Conservation (phyloP, 2,113 vertebrate species). For the Triplophysa tibetana region DNA sequence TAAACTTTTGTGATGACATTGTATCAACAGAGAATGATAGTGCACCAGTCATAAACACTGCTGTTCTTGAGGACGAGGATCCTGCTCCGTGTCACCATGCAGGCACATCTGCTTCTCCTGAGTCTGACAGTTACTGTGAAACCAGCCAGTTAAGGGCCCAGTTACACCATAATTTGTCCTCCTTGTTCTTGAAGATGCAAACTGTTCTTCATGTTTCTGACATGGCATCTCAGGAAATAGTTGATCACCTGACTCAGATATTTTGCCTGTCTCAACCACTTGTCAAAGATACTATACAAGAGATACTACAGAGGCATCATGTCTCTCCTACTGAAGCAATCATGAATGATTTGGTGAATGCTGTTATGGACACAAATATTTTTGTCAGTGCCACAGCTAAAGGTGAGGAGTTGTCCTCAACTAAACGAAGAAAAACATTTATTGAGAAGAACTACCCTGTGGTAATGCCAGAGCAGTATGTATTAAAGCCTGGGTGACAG, state of each 20-base stretch:
- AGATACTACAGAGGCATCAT: conserved; percentile 22
- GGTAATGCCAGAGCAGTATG: conserved; percentile 24
- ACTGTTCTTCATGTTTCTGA: conserved; percentile 38
- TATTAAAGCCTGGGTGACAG: conserved; percentile 15
- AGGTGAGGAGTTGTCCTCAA: conserved; percentile 23
- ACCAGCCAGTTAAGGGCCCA: conserved; percentile 17
- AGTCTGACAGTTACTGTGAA: conserved; percentile 28
- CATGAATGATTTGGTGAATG: conserved; percentile 8
- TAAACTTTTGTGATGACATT: conserved; percentile 35
- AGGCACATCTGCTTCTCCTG: not conserved
- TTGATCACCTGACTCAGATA: conserved; percentile 3
- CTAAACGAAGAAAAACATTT: conserved; percentile 25
- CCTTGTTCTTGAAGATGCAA: conserved; percentile 37
- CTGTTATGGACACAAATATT: conserved; percentile 37
- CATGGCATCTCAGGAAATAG: conserved; percentile 24
- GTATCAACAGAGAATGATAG: conserved; percentile 2
- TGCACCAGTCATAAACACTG: not conserved
- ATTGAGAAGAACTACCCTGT: conserved; percentile 18
- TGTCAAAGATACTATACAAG: not conserved
- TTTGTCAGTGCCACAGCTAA: conserved; percentile 34
- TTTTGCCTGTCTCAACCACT: conserved; percentile 9
- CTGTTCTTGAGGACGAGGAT: not conserved
- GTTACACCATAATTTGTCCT: conserved; percentile 40
- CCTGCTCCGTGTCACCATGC: conserved; percentile 21
- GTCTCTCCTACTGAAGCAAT: conserved; percentile 2